phyloP scores from a whole-genome alignment of 2,888 invertebrate species.

The Rhamnusium bicolor region DNA sequence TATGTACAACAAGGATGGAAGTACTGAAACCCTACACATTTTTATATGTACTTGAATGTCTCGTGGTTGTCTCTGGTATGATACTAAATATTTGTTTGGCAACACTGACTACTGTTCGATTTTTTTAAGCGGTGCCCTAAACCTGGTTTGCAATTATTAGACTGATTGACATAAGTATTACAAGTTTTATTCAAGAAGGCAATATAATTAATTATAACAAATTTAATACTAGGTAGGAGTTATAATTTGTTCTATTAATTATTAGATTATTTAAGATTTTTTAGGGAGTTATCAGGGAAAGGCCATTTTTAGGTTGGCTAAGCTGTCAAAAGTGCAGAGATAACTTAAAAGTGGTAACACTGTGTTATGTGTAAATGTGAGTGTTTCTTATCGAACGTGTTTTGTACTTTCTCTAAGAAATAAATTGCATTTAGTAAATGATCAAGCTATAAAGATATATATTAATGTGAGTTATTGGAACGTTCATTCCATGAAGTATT shows the following conservation, averaged over 20 bases:
- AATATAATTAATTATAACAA: too few species aligned
- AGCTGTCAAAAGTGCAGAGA: too few species aligned
- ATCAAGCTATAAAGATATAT: not conserved
- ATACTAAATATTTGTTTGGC: too few species aligned
- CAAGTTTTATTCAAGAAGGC: too few species aligned
- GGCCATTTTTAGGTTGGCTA: not conserved
- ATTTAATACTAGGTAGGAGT: not conserved
- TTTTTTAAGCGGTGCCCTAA: too few species aligned
- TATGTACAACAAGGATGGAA: too few species aligned
- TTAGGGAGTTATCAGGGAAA: not conserved
- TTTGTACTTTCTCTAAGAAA: not conserved
- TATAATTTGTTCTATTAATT: not conserved
- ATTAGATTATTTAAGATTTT: not conserved
- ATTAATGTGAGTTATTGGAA: constrained; percentile 1
- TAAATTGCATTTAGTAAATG: not conserved
- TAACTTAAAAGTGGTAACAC: not conserved
- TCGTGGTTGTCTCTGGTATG: too few species aligned
- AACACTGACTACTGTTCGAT: too few species aligned
- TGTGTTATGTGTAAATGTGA: not conserved
- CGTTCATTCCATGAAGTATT: not conserved
- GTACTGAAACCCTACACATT: too few species aligned
- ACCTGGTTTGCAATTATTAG: too few species aligned
- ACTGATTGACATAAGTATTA: too few species aligned
- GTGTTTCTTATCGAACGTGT: not conserved
- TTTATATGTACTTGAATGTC: too few species aligned